These are phyloP conservation scores for Geodia barretti DNA, from an alignment of 37 sponge, comb jelly and placozoan genomes.

Conservation along the genomic window DNA sequence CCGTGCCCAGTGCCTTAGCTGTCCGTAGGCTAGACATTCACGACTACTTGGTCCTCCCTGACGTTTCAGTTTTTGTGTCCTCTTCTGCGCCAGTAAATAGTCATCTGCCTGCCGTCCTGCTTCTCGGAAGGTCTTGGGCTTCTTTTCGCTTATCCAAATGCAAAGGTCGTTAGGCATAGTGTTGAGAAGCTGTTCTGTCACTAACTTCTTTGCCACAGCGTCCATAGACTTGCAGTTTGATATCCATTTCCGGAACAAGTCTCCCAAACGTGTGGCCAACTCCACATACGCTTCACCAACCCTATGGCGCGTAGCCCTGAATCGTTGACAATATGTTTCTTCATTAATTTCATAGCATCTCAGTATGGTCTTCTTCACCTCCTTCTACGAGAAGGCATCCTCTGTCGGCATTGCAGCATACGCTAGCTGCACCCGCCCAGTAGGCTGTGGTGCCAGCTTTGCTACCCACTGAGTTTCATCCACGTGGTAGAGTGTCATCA, in stretches of 20 bases:
- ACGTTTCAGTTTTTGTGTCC: too few relatives aligned
- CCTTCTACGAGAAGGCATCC: too few relatives aligned
- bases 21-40: too few relatives aligned
- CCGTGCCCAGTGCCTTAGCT: too few relatives aligned
- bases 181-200: conserved; percentile 35
- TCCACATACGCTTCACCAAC: conserved; percentile 22
- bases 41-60: too few relatives aligned
- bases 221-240: neutral
- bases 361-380: conserved; percentile 41
- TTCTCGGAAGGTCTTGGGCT: conserved; percentile 23
- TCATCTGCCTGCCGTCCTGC: conserved; percentile 38
- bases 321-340: conserved; percentile 36
- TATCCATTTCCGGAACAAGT: conserved; percentile 30
- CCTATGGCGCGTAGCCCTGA: neutral
- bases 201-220: conserved; percentile 8
- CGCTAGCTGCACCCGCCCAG: conserved; percentile 35
- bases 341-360: too few relatives aligned
- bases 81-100: conserved; percentile 33
- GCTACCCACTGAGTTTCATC: conserved; percentile 1
- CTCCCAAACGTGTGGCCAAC: conserved; percentile 11
- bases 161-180: conserved; percentile 15
- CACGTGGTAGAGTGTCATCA: conserved; percentile 15
- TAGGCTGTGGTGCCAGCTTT: conserved; percentile 30
- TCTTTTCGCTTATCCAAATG: conserved; percentile 36
- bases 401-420: conserved; percentile 50